phyloP scores from a whole-genome alignment of 2,888 invertebrate genomes.

The Timandra comae region DNA sequence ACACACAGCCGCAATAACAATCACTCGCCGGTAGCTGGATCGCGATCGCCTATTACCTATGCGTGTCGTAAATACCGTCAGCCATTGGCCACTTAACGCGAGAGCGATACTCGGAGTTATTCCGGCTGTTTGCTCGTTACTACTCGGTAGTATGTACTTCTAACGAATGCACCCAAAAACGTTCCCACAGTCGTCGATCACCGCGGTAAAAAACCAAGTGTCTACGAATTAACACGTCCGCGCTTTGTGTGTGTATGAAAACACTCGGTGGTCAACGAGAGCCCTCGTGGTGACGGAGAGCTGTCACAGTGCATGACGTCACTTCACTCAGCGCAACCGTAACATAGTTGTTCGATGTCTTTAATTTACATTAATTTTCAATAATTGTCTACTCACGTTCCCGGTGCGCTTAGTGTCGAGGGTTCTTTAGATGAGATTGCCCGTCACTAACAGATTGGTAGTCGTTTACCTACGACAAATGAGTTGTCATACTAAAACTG shows the following conservation, averaged over 20 bases:
- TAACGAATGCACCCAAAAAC: slow-evolving; percentile 70
- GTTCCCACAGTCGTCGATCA: slow-evolving; percentile 76
- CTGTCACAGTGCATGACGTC: slow-evolving; percentile 42
- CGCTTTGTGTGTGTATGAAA: slow-evolving; percentile 71
- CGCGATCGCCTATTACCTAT: slow-evolving; percentile 49
- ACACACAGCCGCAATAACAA: slow-evolving; percentile 36
- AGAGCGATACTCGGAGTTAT: slow-evolving; percentile 63
- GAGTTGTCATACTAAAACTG: slow-evolving; percentile 4
- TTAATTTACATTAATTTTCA: slow-evolving; percentile 68
- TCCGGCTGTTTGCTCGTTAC: slow-evolving; percentile 71
- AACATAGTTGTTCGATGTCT: slow-evolving; percentile 61
- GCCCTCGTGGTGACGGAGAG: slow-evolving; percentile 69
- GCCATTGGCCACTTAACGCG: slow-evolving; percentile 64
- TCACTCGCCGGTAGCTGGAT: slow-evolving; percentile 37
- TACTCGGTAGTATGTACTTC: slow-evolving; percentile 62
- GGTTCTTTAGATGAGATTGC: slow-evolving; percentile 40
- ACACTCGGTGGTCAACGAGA: slow-evolving; percentile 66
- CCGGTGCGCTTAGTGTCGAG: slow-evolving; percentile 35
- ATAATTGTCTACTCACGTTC: slow-evolving; percentile 36
- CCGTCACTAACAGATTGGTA: slow-evolving; percentile 43
- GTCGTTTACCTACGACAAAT: slow-evolving; percentile 32
- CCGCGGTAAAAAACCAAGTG: slow-evolving; percentile 68
- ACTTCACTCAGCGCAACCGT: slow-evolving; percentile 40
- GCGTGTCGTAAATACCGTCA: slow-evolving; percentile 62
- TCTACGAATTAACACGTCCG: slow-evolving; percentile 76